phyloP scores from a whole-genome alignment of 1,140 invertebrate species.

The Samia ricini region DNA sequence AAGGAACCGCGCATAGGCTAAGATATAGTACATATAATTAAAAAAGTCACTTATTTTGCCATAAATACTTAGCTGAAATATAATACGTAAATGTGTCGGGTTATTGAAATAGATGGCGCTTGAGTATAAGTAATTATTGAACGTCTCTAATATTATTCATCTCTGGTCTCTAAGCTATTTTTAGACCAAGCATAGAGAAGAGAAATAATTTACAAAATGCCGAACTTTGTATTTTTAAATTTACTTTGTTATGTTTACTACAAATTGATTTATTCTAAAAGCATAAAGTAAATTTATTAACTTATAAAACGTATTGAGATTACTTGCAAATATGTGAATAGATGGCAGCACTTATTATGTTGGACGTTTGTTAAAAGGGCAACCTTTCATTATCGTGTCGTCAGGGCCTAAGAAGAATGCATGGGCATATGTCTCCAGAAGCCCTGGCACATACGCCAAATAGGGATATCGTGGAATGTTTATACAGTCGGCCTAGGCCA shows the following conservation, averaged over 20 bases:
- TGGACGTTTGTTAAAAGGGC: neutral
- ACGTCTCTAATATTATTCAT: slow-evolving; percentile 32
- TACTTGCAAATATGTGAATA: neutral
- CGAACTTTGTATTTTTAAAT: neutral
- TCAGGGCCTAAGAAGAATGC: too few relatives aligned
- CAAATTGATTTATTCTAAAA: too few relatives aligned
- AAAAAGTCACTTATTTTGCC: slow-evolving; percentile 16
- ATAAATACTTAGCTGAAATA: slow-evolving; percentile 9
- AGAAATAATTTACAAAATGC: neutral
- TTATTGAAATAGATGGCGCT: slow-evolving; percentile 52
- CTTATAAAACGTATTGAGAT: too few relatives aligned
- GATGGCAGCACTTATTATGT: slow-evolving; percentile 5
- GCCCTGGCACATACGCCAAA: too few relatives aligned
- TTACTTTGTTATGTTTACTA: too few relatives aligned
- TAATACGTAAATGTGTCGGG: slow-evolving; percentile 33
- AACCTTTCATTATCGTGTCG: neutral
- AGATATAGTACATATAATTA: slow-evolving; percentile 39
- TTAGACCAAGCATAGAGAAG: slow-evolving; percentile 31
- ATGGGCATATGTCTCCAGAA: too few relatives aligned
- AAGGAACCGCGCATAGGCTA: slow-evolving; percentile 27
- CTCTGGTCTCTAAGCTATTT: slow-evolving; percentile 57
- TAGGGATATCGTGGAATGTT: too few relatives aligned
- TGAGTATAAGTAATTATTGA: slow-evolving; percentile 71
- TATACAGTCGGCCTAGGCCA: too few relatives aligned
- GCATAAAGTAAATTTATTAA: too few relatives aligned